phyloP scores from a whole-genome alignment of 2,113 vertebrate genomes.

The Ptilorrhoa leucosticta region DNA sequence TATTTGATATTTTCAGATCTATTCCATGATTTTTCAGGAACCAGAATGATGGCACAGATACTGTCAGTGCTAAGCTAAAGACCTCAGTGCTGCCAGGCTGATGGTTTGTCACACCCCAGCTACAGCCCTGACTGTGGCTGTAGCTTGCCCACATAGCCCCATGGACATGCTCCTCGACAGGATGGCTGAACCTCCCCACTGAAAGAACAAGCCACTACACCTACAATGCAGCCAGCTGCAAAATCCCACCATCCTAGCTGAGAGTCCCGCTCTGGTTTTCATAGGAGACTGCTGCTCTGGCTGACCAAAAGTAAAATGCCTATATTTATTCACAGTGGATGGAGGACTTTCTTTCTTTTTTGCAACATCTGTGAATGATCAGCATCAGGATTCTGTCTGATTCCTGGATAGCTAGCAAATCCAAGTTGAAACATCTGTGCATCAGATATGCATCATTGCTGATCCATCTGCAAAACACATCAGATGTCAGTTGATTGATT shows the following conservation, averaged over 20 bases:
- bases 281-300: background rate
- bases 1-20: background rate
- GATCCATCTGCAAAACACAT: slow-evolving; percentile 22
- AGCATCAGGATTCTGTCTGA: slow-evolving; percentile 1
- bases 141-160: background rate
- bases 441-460: background rate
- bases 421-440: slow-evolving; percentile 41
- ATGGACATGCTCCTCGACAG: background rate
- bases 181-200: background rate
- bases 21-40: background rate
- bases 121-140: background rate
- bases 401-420: slow-evolving; percentile 26
- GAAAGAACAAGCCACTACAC: background rate
- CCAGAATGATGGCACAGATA: background rate
- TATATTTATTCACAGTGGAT: background rate
- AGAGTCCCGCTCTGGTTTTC: background rate
- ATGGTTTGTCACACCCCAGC: background rate
- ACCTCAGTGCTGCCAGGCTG: background rate
- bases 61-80: background rate
- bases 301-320: background rate
- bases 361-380: slow-evolving; percentile 20
- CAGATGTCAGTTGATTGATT: background rate
- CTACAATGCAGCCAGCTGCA: background rate
- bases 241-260: background rate
- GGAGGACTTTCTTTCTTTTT: background rate